A percentile compares a stretch with the other conserved stretches of the same genome.
phyloP scores from a whole-genome alignment of 2,113 vertebrate genomes.

The Melospiza melodia region DNA sequence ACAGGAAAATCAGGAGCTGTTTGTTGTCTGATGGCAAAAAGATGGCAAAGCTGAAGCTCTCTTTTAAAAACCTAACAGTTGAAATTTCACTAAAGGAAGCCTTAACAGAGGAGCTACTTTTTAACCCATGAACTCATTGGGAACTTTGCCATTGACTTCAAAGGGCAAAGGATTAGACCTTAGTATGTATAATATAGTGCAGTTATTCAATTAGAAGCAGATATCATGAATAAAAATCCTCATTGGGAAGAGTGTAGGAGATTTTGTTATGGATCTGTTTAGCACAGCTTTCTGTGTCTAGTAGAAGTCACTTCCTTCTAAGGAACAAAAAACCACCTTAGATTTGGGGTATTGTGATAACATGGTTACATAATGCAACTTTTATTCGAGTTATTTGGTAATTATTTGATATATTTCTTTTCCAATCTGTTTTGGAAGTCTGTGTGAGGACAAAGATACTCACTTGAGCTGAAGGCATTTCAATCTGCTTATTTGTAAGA shows the following conservation, averaged over 20 bases:
- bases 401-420: background rate
- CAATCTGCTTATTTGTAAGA: background rate
- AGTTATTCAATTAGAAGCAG: constrained; percentile 55
- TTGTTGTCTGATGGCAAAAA: background rate
- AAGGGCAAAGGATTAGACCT: background rate
- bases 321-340: background rate
- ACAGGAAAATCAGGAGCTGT: background rate
- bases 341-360: background rate
- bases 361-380: background rate
- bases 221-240: background rate
- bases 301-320: background rate
- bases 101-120: background rate
- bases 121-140: constrained; percentile 1
- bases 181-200: background rate
- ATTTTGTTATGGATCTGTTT: background rate
- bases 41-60: background rate
- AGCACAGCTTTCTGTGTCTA: background rate
- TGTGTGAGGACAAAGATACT: background rate
- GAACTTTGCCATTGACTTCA: constrained; percentile 27
- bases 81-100: background rate
- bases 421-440: background rate
- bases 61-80: background rate
- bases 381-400: background rate
- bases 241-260: background rate
- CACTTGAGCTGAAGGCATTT: background rate